A percentile compares a stretch with the other conserved stretches of the same genome.
These are phyloP conservation scores for Cirrhinus molitorella DNA, from an alignment of 2,797 vertebrate genomes.

Conservation along the genomic window DNA sequence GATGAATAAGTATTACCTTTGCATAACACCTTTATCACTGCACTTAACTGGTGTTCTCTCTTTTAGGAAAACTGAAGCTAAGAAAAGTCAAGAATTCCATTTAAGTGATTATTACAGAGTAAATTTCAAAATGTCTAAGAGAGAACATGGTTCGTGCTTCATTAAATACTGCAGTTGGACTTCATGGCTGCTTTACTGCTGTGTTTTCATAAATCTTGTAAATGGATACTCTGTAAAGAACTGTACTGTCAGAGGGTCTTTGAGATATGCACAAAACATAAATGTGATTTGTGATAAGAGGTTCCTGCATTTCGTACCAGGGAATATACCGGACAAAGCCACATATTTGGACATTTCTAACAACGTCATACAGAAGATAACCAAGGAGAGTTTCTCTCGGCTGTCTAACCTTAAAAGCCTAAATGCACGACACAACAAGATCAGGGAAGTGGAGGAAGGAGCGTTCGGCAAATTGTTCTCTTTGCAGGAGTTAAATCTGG, in stretches of 20 bases:
- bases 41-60: not conserved
- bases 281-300: constrained; percentile 62
- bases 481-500: constrained; percentile 70
- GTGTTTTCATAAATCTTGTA: constrained; percentile 16
- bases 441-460: constrained; percentile 56
- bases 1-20: not conserved
- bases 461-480: constrained; percentile 66
- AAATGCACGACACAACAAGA: constrained; percentile 61
- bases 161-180: not conserved
- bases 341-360: constrained; percentile 64
- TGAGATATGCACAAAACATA: not conserved
- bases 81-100: not conserved
- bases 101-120: not conserved
- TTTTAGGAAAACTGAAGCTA: not conserved
- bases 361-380: constrained; percentile 70
- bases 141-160: not conserved
- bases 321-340: constrained; percentile 67
- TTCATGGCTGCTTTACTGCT: constrained; percentile 48
- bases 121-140: not conserved
- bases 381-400: constrained; percentile 64
- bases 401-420: constrained; percentile 59
- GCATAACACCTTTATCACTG: not conserved
- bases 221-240: constrained; percentile 66
- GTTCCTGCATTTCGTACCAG: constrained; percentile 64
- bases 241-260: constrained; percentile 63